Base-by-base conservation (phyloP, 2,888 invertebrate genomes). In the Drosophila basisetae region DNA sequence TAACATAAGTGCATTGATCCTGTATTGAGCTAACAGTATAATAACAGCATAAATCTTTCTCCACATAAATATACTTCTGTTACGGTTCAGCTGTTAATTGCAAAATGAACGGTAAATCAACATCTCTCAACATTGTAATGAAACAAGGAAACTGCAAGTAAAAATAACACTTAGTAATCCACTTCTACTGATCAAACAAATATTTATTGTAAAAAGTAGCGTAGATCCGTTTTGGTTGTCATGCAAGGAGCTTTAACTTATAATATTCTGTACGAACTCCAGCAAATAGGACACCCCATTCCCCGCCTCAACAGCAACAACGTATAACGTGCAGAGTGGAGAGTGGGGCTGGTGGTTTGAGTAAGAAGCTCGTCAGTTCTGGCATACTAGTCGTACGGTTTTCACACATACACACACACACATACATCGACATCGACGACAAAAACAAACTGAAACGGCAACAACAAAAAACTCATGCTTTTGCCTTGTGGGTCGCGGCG, bases 401-500 rank as follows among this genome's bases (percentile, higher is more conserved):
- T 53, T 56, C 55, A 56, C 60, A 67, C 41, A 41, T 39, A 30
- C 28, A 56, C 18, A 30, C n/a, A 60, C 11, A 55, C 10, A 39
- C 35, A 47, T 35, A 43, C 54, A 67, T 28, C 62, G 28, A 71
- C 71, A 76, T 59, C 59, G 35, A 64, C 52, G 80, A 68, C 81
- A 77, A 80, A 80, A 80, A 81, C 81, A 78, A 69, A 78, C 59
- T 68, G 64, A 77, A 77, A 77, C 79, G 68, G 31, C 52, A 64
- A 18, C 76, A 61, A 77, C 63, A 73, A 78, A 69, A 67, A 76
- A 63, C 67, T 81, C 82, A 77, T 77, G 65, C 63, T 81, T 79
- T 79, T 81, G 82, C 78, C 68, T 76, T 66, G 72, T 81, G 77
- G 78, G 81, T 78, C 76, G 80, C 72, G 35, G 68, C 76, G 65